phyloP scores from a whole-genome alignment of 2,888 invertebrate species.

The Perizoma flavofasciatum region DNA sequence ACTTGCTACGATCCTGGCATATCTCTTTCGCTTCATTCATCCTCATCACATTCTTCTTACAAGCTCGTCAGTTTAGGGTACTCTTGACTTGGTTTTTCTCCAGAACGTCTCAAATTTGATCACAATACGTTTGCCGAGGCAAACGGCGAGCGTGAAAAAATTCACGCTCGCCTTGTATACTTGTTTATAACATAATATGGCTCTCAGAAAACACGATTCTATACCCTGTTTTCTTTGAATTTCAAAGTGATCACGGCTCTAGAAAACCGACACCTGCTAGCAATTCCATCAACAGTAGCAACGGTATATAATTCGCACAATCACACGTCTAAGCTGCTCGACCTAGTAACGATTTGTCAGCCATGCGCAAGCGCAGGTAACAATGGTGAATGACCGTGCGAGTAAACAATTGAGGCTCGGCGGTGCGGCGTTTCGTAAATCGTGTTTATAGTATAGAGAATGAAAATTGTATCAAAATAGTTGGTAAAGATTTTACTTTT shows the following conservation, averaged over 20 bases:
- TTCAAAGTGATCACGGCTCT: slow-evolving; percentile 9
- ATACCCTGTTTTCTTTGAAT: neutral
- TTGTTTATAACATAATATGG: no score
- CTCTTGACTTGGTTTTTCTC: no score
- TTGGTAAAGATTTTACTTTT: no score
- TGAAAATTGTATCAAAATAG: neutral
- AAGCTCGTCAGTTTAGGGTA: no score
- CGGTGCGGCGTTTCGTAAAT: slow-evolving; percentile 17
- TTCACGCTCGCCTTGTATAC: no score
- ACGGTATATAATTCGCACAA: slow-evolving; percentile 36
- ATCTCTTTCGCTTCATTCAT: no score
- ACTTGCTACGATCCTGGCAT: no score
- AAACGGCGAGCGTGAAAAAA: no score
- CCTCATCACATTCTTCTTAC: no score
- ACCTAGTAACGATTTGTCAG: slow-evolving; percentile 27
- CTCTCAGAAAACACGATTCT: no score
- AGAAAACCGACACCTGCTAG: slow-evolving; percentile 8
- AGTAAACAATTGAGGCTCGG: slow-evolving; percentile 48
- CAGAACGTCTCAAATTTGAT: no score
- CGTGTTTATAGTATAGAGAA: neutral
- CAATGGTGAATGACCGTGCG: slow-evolving; percentile 60
- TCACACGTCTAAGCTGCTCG: slow-evolving; percentile 22
- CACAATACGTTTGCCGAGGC: no score
- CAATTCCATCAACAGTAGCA: slow-evolving; percentile 20
- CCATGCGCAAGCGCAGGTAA: slow-evolving; percentile 31